These are phyloP conservation scores for Achroia grisella DNA, from an alignment of 1,140 invertebrate genomes.

Conservation along the genomic window DNA sequence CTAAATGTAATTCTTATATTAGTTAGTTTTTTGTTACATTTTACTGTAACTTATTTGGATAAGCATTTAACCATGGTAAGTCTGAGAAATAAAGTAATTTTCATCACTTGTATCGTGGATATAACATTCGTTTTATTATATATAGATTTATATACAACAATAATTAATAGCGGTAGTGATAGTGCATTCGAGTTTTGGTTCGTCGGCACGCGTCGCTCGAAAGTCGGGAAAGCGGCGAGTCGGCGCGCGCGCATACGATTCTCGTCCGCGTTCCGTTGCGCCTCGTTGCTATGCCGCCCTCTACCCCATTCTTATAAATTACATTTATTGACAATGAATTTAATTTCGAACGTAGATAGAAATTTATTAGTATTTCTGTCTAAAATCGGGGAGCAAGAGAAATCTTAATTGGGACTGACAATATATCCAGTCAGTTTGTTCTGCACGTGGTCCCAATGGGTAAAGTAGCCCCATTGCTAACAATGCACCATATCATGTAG, in stretches of 20 bases:
- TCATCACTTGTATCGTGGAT: neutral
- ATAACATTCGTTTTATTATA: neutral
- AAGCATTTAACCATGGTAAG: neutral
- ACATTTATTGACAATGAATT: too few relatives aligned
- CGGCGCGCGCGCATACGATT: slow-evolving; percentile 18
- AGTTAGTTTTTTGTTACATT: too few relatives aligned
- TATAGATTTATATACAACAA: slow-evolving; percentile 3
- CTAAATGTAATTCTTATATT: neutral
- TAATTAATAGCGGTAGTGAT: slow-evolving; percentile 25
- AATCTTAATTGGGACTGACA: too few relatives aligned
- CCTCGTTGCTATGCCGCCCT: slow-evolving; percentile 18
- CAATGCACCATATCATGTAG: too few relatives aligned
- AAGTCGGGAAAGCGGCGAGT: slow-evolving; percentile 64
- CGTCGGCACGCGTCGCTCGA: slow-evolving; percentile 31
- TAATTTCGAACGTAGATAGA: too few relatives aligned
- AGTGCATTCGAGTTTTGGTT: slow-evolving; percentile 7
- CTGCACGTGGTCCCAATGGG: too few relatives aligned
- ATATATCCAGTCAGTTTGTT: too few relatives aligned
- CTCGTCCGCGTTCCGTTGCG: slow-evolving; percentile 48
- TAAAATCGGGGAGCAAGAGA: too few relatives aligned
- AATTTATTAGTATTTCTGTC: too few relatives aligned
- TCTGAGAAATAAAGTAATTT: neutral
- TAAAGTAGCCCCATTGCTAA: too few relatives aligned
- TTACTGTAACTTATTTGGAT: too few relatives aligned
- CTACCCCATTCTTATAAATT: slow-evolving; percentile 31